Conservation (phyloP, 2,888 invertebrate genomes). For the Polietes domitor region DNA sequence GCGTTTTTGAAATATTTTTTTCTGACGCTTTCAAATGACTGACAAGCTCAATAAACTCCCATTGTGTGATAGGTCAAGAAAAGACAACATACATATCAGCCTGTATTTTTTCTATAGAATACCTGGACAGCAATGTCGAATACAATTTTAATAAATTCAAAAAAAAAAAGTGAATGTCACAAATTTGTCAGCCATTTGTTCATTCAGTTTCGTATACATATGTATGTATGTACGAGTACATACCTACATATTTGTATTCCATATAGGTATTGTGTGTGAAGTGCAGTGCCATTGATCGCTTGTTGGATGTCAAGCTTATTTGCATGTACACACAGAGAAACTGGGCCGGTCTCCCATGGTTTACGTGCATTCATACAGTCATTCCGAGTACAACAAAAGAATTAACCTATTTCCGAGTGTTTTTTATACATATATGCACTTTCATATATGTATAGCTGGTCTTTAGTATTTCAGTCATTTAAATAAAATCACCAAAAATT, state of each 20-base stretch:
- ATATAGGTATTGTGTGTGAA: background rate
- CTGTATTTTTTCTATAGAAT: too few species aligned
- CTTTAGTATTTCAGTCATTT: background rate
- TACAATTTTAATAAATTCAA: conserved; percentile 49
- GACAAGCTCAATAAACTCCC: too few species aligned
- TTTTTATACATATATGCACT: background rate
- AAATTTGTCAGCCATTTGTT: conserved; percentile 51
- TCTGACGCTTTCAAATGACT: too few species aligned
- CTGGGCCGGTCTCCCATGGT: conserved; percentile 6
- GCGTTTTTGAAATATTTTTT: too few species aligned
- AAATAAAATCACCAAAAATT: conserved; percentile 23
- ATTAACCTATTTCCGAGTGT: conserved; percentile 12
- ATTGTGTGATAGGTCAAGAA: too few species aligned
- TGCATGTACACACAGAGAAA: background rate
- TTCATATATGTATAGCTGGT: background rate
- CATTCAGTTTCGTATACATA: background rate
- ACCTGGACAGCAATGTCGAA: conserved; percentile 27
- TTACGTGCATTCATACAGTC: background rate
- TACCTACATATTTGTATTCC: too few species aligned
- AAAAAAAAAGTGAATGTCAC: conserved; percentile 50
- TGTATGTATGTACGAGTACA: background rate
- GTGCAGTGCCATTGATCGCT: background rate
- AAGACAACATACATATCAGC: too few species aligned
- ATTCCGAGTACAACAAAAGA: too few species aligned
- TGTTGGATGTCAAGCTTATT: conserved; percentile 14